A percentile compares a stretch with the other conserved stretches of the same genome.
phyloP scores from a whole-genome alignment of 92 coral and sea anemone genomes.

The Palythoa grandiflora region DNA sequence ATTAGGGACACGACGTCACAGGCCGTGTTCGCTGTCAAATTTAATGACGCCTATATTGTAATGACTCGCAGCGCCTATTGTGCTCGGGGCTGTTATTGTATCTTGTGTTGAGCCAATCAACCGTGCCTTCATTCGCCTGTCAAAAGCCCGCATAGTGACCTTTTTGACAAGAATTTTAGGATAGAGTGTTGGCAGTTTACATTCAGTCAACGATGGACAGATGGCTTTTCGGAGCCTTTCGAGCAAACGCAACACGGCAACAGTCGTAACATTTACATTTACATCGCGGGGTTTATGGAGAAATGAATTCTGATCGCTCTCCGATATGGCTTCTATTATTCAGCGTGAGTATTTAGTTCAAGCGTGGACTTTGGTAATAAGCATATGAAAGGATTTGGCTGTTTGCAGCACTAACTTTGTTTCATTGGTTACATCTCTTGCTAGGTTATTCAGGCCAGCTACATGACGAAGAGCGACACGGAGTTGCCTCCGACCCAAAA shows the following conservation, averaged over 20 bases:
- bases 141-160: conserved; percentile 67
- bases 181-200: conserved; percentile 75
- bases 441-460: conserved; percentile 43
- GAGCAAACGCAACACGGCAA: conserved; percentile 14
- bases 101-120: conserved; percentile 79
- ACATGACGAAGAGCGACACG: conserved; percentile 32
- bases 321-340: conserved; percentile 26
- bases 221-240: conserved; percentile 64
- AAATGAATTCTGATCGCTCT: conserved; percentile 41
- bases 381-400: conserved; percentile 9
- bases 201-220: conserved; percentile 64
- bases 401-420: not conserved
- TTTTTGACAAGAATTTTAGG: conserved; percentile 73
- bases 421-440: not conserved
- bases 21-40: conserved; percentile 67
- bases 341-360: conserved; percentile 13
- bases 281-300: conserved; percentile 16
- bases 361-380: conserved; percentile 13
- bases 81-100: conserved; percentile 59
- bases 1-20: conserved; percentile 51
- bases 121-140: conserved; percentile 63
- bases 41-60: conserved; percentile 74
- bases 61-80: conserved; percentile 45
- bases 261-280: not conserved
- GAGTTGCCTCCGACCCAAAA: conserved; percentile 15